These are phyloP conservation scores for Bubo scandiacus DNA, from an alignment of 2,113 vertebrate species.

Conservation along the genomic window DNA sequence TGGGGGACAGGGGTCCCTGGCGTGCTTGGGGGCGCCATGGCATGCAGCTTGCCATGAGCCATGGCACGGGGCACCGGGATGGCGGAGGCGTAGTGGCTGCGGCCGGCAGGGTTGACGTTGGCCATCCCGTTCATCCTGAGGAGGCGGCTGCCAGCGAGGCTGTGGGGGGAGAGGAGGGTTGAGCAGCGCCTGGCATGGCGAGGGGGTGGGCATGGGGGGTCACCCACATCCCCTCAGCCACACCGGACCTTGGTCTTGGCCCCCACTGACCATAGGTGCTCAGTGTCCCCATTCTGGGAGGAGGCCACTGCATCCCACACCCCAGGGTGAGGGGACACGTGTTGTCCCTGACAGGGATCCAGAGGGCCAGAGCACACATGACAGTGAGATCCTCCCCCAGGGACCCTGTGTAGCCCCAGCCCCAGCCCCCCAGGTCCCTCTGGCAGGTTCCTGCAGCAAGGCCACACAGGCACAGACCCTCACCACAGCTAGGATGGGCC, in stretches of 20 bases:
- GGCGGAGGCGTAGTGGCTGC: conserved; percentile 65
- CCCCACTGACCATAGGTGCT: not conserved
- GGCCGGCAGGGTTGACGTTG: conserved; percentile 55
- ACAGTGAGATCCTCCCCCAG: not conserved
- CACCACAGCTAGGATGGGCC: not conserved
- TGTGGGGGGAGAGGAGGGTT: conserved; percentile 22
- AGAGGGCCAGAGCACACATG: too few relatives aligned
- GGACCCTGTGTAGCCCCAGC: not conserved
- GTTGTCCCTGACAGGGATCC: not conserved
- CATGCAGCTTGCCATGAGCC: conserved; percentile 51
- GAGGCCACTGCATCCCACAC: not conserved
- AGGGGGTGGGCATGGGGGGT: not conserved
- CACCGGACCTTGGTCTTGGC: not conserved
- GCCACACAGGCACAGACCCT: not conserved
- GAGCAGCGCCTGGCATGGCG: accelerated
- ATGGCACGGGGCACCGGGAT: conserved; percentile 70
- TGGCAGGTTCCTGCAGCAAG: not conserved
- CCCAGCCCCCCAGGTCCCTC: not conserved
- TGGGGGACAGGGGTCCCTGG: not conserved
- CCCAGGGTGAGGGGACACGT: not conserved
- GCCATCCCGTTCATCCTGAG: conserved; percentile 63
- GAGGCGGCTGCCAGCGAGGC: not conserved
- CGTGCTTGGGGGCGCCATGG: not conserved
- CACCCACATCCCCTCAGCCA: not conserved
- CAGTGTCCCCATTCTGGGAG: not conserved